Percentiles rank a stretch among this genome's conserved stretches.
Evolutionary conservation across 2,888 invertebrate species (phyloP).

Genomic region (Teinopalpus imperialis): DNA sequence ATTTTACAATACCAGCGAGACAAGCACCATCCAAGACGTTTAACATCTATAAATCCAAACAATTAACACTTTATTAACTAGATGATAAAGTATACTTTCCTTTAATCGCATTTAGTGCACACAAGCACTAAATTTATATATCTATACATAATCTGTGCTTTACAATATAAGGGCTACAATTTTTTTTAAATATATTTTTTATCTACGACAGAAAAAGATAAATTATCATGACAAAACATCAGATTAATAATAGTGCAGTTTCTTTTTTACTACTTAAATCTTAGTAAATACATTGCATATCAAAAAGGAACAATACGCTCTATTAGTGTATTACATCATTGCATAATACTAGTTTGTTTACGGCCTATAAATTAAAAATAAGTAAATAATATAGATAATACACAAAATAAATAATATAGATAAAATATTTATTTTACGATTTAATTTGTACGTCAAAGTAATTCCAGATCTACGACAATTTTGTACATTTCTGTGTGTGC

Average conservation of each 20-base stretch:
- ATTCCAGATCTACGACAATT: constrained; percentile 1
- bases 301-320: background rate
- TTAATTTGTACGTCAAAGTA: constrained; percentile 15
- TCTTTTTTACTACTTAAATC: too few relatives aligned
- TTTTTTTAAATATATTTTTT: too few relatives aligned
- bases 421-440: constrained; percentile 35
- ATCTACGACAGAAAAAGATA: too few relatives aligned
- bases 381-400: background rate
- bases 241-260: too few relatives aligned
- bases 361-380: constrained; percentile 1
- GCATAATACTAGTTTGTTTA: background rate
- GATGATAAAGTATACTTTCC: constrained; percentile 1
- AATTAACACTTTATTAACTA: constrained; percentile 6
- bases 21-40: constrained; percentile 8
- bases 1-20: too few relatives aligned
- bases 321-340: background rate
- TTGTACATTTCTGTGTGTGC: constrained; percentile 15
- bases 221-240: too few relatives aligned
- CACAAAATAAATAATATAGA: background rate
- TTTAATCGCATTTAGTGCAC: too few relatives aligned
- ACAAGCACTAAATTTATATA: too few relatives aligned
- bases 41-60: constrained; percentile 10
- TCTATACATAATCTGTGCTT: too few relatives aligned
- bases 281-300: constrained; percentile 13
- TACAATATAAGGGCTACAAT: too few relatives aligned